Conservation (phyloP, 2,888 invertebrate species). For the Oegoconia quadripuncta region DNA sequence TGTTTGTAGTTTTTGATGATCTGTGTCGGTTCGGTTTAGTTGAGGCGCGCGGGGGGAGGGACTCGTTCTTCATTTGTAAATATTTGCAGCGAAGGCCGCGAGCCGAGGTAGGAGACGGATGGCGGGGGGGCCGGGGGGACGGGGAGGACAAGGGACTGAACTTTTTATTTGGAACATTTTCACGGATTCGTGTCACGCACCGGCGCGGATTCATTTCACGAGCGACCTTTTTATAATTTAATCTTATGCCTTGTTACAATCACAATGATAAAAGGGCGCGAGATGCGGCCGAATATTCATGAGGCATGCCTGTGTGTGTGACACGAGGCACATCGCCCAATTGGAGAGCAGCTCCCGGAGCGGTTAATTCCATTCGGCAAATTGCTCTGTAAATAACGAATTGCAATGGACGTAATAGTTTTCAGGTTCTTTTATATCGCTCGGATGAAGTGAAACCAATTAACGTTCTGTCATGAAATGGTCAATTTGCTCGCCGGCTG, state of each 20-base stretch:
- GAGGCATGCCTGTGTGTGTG: slow-evolving; percentile 13
- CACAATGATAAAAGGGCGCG: slow-evolving; percentile 40
- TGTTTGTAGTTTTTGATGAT: too few species aligned
- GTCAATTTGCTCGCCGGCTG: too few species aligned
- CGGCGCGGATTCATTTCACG: slow-evolving; percentile 43
- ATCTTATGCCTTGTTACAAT: slow-evolving; percentile 51
- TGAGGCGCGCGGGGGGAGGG: too few species aligned
- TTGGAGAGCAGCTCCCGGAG: slow-evolving; percentile 12
- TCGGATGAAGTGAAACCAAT: neutral
- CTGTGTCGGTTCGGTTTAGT: too few species aligned
- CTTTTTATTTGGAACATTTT: slow-evolving; percentile 2
- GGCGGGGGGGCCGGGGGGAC: too few species aligned
- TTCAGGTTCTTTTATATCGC: neutral
- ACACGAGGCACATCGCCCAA: slow-evolving; percentile 10
- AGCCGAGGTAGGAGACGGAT: too few species aligned
- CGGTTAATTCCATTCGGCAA: slow-evolving; percentile 16
- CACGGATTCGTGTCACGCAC: slow-evolving; percentile 37
- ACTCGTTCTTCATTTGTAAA: too few species aligned
- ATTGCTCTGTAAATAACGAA: slow-evolving; percentile 15
- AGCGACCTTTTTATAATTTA: slow-evolving; percentile 54
- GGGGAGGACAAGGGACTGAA: too few species aligned
- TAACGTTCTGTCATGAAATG: neutral
- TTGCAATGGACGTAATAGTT: slow-evolving; percentile 2
- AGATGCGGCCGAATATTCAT: slow-evolving; percentile 30
- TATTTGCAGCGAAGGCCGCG: too few species aligned